Evolutionary conservation across 2,888 invertebrate genomes (phyloP).

Genomic region (Apodemia hepburni): DNA sequence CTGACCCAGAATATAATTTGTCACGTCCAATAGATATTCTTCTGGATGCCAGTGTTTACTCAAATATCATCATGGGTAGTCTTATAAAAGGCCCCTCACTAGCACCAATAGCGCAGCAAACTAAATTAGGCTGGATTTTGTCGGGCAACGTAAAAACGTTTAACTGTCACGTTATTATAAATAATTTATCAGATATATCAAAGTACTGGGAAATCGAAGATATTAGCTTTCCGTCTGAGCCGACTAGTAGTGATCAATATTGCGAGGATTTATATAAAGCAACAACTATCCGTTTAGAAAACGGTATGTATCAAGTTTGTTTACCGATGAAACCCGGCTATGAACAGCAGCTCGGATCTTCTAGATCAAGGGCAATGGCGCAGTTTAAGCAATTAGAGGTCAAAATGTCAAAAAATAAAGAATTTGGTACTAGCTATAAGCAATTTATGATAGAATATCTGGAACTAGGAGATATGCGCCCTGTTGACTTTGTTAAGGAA

Average conservation of each 20-base stretch:
- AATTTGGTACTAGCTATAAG: neutral
- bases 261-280: conserved; percentile 16
- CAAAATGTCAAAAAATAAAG: neutral
- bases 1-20: conserved; percentile 15
- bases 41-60: conserved; percentile 22
- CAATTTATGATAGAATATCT: conserved; percentile 1
- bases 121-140: conserved; percentile 19
- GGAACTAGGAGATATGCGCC: neutral
- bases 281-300: neutral
- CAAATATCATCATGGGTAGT: conserved; percentile 16
- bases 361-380: neutral
- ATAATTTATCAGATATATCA: conserved; percentile 17
- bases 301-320: neutral
- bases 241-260: conserved; percentile 12
- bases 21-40: conserved; percentile 19
- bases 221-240: neutral
- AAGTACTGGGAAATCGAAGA: conserved; percentile 17
- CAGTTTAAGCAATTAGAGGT: neutral
- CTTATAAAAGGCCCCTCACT: conserved; percentile 22
- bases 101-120: conserved; percentile 24
- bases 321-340: no score
- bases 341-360: no score
- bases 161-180: conserved; percentile 14
- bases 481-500: neutral
- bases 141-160: neutral